These are phyloP conservation scores for Paedocypris micromegethes DNA, from an alignment of 2,797 vertebrate species.

Conservation along the genomic window DNA sequence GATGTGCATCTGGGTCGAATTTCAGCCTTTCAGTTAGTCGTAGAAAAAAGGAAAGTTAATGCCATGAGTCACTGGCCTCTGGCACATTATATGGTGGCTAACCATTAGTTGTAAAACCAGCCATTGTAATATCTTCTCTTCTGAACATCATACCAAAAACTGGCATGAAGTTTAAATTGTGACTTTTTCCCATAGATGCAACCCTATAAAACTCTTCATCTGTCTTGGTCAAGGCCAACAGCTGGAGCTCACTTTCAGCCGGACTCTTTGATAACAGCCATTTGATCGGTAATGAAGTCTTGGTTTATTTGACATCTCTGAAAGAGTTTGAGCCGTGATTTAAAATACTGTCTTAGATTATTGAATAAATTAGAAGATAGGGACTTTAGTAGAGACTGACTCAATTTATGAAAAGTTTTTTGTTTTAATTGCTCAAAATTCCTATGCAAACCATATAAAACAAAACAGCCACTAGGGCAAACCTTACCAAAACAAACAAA, in stretches of 20 bases:
- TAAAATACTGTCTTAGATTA: no score
- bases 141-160: conserved; percentile 38
- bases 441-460: no score
- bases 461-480: no score
- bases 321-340: no score
- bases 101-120: conserved; percentile 36
- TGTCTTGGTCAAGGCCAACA: conserved; percentile 49
- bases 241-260: conserved; percentile 52
- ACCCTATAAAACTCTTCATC: conserved; percentile 17
- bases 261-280: conserved; percentile 29
- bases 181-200: conserved; percentile 46
- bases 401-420: no score
- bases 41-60: conserved; percentile 60
- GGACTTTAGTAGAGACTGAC: no score
- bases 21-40: conserved; percentile 68
- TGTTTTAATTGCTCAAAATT: no score
- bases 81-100: conserved; percentile 50
- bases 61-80: conserved; percentile 68
- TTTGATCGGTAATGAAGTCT: conserved; percentile 32
- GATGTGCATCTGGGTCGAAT: conserved; percentile 76
- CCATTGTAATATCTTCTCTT: conserved; percentile 44
- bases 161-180: conserved; percentile 34
- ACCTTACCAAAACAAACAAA: no score
- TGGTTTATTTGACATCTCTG: no score
- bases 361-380: no score